Evolutionary conservation across 2,888 invertebrate species (phyloP), one percentile per base, ranked within the genome.

Genomic region (Drosophila prolongata): DNA sequence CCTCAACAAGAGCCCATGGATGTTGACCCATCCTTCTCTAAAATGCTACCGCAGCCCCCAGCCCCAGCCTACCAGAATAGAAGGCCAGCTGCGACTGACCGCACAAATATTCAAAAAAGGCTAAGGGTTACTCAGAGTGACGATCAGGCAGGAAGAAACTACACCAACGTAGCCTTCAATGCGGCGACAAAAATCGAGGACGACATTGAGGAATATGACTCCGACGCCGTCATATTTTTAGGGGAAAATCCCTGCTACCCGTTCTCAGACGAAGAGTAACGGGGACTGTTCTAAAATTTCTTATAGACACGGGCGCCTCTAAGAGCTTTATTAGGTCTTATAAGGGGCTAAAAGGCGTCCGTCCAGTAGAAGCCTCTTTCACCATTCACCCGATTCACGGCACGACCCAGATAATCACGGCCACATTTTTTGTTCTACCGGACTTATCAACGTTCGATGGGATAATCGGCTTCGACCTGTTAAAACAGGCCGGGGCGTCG

Each of bases 391-490:
- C 24, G 24, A 24, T 24, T 24, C 24, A 24, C 24, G 5, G 24
- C 24, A 24, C 24, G 3, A 38, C 52, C 3, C 37, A n/a, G 3
- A 19, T 50, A 16, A 37, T 43, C 4, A 19, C 3, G 19, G 19
- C 43, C 9, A 16, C 19, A 19, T 43, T 43, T 6, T 43, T 43
- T 11, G 9, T 11, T 43, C n/a, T 43, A 19, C 4, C 42, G 16
- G 43, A 43, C 43, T 43, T 43, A 19, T 19, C 43, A 43, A 19
- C 16, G 19, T 43, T 43, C 43, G 16, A 43, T 43, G 43, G 42
- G 42, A 16, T 42, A 42, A 42, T 42, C 42, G 16, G 14, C 14
- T 3, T 40, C 38, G 38, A 35, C 35, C 10, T 35, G 35, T 35
- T 35, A 10, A 35, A 8, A 35, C 35, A 35, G 35, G 35, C 35